Conservation (phyloP, 2,113 vertebrate genomes). For the Empidonax traillii region DNA sequence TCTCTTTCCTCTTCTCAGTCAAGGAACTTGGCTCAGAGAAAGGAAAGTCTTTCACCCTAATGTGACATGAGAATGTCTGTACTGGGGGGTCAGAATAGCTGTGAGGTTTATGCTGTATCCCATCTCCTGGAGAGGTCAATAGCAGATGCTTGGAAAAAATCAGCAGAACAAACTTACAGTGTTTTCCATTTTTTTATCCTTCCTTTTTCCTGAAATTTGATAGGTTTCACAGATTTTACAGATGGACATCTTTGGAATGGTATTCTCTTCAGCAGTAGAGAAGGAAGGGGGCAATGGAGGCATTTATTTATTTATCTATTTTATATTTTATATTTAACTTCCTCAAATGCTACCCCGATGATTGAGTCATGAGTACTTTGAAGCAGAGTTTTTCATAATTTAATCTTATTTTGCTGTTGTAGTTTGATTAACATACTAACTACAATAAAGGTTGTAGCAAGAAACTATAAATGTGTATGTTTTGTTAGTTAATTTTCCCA, state of each 20-base stretch:
- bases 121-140: background rate
- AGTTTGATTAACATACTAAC: background rate
- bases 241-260: background rate
- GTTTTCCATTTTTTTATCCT: background rate
- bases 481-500: background rate
- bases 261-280: background rate
- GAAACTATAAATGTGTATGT: background rate
- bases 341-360: background rate
- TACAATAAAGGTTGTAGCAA: background rate
- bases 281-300: background rate
- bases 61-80: background rate
- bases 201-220: background rate
- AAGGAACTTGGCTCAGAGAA: background rate
- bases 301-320: background rate
- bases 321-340: background rate
- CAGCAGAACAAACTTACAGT: background rate
- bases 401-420: background rate
- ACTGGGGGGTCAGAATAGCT: background rate
- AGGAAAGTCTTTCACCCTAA: background rate
- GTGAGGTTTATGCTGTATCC: background rate
- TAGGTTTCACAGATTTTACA: background rate
- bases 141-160: background rate
- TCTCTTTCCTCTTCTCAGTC: background rate
- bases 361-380: background rate
- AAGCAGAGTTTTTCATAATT: background rate